Evolutionary conservation across 2,113 vertebrate genomes (phyloP), one percentile per base, ranked within the genome.

Genomic region (Proteles cristata): DNA sequence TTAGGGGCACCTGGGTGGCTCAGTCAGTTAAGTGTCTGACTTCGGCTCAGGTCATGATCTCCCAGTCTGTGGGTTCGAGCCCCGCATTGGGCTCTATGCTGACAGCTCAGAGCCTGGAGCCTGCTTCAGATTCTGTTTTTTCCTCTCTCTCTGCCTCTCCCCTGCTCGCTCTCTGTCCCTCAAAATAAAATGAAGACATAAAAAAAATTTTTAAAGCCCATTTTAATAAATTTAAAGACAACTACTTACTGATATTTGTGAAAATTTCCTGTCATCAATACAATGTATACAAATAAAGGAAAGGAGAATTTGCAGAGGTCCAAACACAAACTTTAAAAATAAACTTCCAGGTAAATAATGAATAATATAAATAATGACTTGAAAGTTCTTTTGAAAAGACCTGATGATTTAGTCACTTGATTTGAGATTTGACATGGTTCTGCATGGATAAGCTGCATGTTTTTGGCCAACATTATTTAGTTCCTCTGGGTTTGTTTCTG

Each of bases 171-270:
- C 39, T 39, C 39, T 39, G 39, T 39, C 39, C 4, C 39, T 39
- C 39, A 39, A 39, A 39, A 39, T 39, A 39, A 39, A 39, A 39
- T 39, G 39, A 39, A 39, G 39, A 39, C 39, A 39, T 39, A 39
- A 39, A 39, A 39, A 39, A 39, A 39, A 39, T 39, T 39, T 39
- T 39, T 39, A 39, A 39, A 39, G 19, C 0, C 1, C 35, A 48
- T 55, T 83, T 96, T 61, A 94, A 74, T 33, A 80, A 94, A 45
- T 68, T 43, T 86, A 58, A 94, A 73, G 71, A 63, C 96, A 94
- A 86, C 25, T 69, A 76, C 11, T 15, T 45, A 90, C 55, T 63
- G 43, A 31, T 81, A 85, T 90, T 90, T 90, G 88, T 83, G 4
- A 76, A 84, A 91, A 66, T 66, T 66, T 80, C 26, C 45, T 84